A percentile compares a stretch with the other conserved stretches of the same genome.
phyloP scores from a whole-genome alignment of 2,113 vertebrate species.

The Meriones unguiculatus region DNA sequence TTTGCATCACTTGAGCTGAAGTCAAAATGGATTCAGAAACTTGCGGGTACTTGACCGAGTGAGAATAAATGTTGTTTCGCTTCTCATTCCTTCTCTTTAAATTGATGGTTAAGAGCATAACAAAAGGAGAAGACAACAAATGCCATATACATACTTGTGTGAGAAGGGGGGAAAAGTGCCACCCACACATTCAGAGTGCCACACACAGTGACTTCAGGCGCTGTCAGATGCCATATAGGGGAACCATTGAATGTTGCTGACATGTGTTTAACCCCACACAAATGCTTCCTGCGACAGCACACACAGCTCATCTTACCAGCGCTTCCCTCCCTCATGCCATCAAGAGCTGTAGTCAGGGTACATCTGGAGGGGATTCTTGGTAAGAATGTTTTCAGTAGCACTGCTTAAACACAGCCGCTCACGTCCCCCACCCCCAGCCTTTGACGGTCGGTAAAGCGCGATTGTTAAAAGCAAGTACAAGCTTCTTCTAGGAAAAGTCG shows the following conservation, averaged over 20 bases:
- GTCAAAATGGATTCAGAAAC: constrained; percentile 73
- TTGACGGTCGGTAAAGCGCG: constrained; percentile 27
- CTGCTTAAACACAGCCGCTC: constrained; percentile 50
- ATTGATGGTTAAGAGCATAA: constrained; percentile 74
- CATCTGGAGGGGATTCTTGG: not conserved
- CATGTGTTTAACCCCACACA: constrained; percentile 61
- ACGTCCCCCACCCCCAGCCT: not conserved
- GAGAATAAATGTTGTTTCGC: constrained; percentile 80
- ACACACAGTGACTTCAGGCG: constrained; percentile 77
- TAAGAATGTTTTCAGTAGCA: constrained; percentile 15
- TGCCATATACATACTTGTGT: constrained; percentile 77
- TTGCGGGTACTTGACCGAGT: constrained; percentile 61
- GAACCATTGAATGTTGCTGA: constrained; percentile 67
- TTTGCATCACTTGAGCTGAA: constrained; percentile 71
- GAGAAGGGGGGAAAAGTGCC: constrained; percentile 70
- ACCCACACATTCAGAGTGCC: constrained; percentile 79
- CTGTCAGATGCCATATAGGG: constrained; percentile 74
- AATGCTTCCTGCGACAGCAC: constrained; percentile 58
- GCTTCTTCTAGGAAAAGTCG: constrained; percentile 49
- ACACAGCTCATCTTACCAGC: constrained; percentile 53
- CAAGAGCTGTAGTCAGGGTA: constrained; percentile 43
- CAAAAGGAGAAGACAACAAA: constrained; percentile 79
- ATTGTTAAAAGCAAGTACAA: constrained; percentile 44
- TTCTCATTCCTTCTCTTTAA: constrained; percentile 63
- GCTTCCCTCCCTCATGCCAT: constrained; percentile 39